These are phyloP conservation scores for Ametastegia equiseti DNA, from an alignment of 2,888 invertebrate species.

Conservation along the genomic window DNA sequence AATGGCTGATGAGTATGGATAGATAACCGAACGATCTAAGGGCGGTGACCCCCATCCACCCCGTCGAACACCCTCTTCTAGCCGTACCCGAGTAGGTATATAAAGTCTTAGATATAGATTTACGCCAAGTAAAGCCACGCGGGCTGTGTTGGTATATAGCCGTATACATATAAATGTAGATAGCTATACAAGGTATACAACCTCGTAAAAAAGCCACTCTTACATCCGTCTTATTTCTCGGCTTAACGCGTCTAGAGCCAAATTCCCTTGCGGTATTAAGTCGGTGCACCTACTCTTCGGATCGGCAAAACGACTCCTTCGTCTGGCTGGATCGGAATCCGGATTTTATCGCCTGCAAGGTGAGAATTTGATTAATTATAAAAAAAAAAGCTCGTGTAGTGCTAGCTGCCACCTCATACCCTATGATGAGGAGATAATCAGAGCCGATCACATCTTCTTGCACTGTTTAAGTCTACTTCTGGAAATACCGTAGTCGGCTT, in stretches of 20 bases:
- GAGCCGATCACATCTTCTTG: not conserved
- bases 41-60: slow-evolving; percentile 29
- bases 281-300: not conserved
- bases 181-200: not conserved
- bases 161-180: not conserved
- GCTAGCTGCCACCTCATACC: not conserved
- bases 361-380: slow-evolving; percentile 28
- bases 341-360: not conserved
- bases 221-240: slow-evolving; percentile 48
- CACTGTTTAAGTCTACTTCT: no score
- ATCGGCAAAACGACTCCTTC: not conserved
- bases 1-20: slow-evolving; percentile 40
- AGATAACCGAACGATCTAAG: slow-evolving; percentile 47
- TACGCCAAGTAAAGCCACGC: slow-evolving; percentile 3
- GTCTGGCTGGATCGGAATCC: not conserved
- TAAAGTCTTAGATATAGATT: slow-evolving; percentile 15
- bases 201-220: slow-evolving; percentile 43
- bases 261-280: slow-evolving; percentile 48
- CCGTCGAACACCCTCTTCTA: not conserved
- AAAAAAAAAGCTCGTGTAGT: not conserved
- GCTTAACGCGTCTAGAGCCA: slow-evolving; percentile 44
- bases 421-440: not conserved
- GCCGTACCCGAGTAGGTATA: not conserved
- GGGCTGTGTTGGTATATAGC: not conserved
- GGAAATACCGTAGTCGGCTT: no score